Base-by-base conservation (phyloP, 2,797 vertebrate genomes). In the Cirrhinus molitorella region DNA sequence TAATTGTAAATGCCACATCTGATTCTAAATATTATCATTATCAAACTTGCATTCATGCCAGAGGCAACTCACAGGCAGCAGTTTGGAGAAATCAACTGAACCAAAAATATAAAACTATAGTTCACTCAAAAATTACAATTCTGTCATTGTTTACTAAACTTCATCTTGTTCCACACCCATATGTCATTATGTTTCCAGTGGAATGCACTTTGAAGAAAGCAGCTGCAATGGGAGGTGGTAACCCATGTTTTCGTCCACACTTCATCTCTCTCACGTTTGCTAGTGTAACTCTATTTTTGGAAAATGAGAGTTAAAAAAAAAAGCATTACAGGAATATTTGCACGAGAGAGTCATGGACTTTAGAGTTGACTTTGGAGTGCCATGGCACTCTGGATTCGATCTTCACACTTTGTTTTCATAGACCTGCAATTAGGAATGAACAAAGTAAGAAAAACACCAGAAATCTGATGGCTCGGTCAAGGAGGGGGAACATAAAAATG, bases 271-370 rank as follows among this genome's bases (percentile, higher is more conserved):
- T 81, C 45, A 25, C 53, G 63, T 83, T 85, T 88, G 87, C 88
- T 89, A 91, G 88, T 87, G 84, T 51, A 59, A 84, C 73, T 77
- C 83, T 91, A 91, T 88, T 90, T 92, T 88, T 84, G 85, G 87
- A 89, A 91, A 89, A 81, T 83, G 80, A 80, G 66, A 72, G 72
- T 75, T 61, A 66, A 83, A 74, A 77, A 68, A 79, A 85, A 87
- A 85, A 85, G 40, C 31, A 81, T 90, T 67, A 85, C 85, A 76
- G 88, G 78, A 85, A 74, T 55, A 65, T 89, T 86, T 88, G 89
- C 83, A 87, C 25, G 21, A 83, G 79, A 83, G 85, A 80, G 74
- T 71, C 79, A 83, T 49, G 67, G 75, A 43, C 63, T 85, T 59
- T 57, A 83, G 55, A 85, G 90, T 90, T 91, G 90, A 85, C 83